A percentile compares a stretch with the other conserved stretches of the same genome.
phyloP scores from a whole-genome alignment of 1,140 invertebrate genomes.

The Xylocopa sonorina region DNA sequence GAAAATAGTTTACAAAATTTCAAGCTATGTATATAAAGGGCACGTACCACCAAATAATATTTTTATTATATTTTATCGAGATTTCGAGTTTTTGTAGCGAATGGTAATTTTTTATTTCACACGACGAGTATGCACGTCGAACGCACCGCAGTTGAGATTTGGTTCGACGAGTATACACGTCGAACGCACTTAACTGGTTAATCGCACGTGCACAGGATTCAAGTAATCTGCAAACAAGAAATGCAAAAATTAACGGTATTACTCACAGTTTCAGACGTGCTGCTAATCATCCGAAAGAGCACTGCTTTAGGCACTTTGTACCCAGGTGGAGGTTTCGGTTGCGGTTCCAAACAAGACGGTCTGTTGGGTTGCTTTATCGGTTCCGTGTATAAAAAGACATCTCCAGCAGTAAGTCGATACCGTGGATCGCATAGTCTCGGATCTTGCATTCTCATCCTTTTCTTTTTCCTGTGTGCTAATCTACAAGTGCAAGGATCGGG shows the following conservation, averaged over 20 bases:
- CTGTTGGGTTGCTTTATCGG: not conserved
- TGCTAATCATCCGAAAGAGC: conserved; percentile 14
- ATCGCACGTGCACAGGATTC: not conserved
- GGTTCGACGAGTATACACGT: too few relatives aligned
- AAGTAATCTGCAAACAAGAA: not conserved
- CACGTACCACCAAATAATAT: too few relatives aligned
- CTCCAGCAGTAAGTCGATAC: conserved; percentile 9
- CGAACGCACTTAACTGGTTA: too few relatives aligned
- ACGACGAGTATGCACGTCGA: too few relatives aligned
- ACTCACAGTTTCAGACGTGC: not conserved
- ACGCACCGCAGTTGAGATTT: too few relatives aligned
- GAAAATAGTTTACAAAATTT: too few relatives aligned
- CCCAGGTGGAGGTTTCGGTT: conserved; percentile 36
- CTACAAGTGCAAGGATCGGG: conserved; percentile 36
- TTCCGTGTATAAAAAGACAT: conserved; percentile 57
- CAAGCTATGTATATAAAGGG: too few relatives aligned
- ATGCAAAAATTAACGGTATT: not conserved
- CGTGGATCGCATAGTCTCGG: conserved; percentile 38
- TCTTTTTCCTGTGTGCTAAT: not conserved
- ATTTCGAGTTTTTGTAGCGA: too few relatives aligned
- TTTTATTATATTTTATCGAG: too few relatives aligned
- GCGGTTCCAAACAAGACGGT: conserved; percentile 27
- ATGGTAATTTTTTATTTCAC: too few relatives aligned
- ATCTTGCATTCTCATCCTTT: not conserved
- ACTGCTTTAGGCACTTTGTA: conserved; percentile 51